Conservation (phyloP, 2,888 invertebrate species). For the Rhingia campestris region DNA sequence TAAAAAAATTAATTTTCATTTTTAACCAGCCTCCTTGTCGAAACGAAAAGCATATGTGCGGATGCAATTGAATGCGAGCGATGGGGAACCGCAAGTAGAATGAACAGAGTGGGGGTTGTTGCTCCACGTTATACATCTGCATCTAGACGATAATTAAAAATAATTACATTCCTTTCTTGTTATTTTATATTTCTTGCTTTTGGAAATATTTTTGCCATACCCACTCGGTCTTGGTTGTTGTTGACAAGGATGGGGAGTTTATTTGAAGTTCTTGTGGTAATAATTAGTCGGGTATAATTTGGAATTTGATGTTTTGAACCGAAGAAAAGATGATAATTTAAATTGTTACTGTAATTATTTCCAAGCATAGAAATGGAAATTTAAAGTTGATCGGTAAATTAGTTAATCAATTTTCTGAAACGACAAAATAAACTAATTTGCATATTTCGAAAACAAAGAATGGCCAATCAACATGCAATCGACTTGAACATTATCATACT, state of each 20-base stretch:
- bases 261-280: conserved; percentile 29
- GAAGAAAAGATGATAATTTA: neutral
- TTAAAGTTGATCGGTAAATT: too few relatives aligned
- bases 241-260: conserved; percentile 8
- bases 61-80: conserved; percentile 8
- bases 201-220: conserved; percentile 35
- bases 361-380: too few relatives aligned
- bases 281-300: conserved; percentile 47
- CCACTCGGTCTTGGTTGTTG: neutral
- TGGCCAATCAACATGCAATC: too few relatives aligned
- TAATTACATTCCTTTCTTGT: conserved; percentile 70
- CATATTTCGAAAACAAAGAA: too few relatives aligned
- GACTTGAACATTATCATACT: too few relatives aligned
- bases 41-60: conserved; percentile 53
- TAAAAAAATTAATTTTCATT: conserved; percentile 36
- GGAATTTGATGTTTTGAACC: conserved; percentile 22
- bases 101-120: neutral
- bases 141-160: conserved; percentile 72
- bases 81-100: neutral
- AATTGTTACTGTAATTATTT: neutral
- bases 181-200: conserved; percentile 66
- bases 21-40: conserved; percentile 30
- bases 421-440: too few relatives aligned
- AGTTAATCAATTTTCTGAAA: too few relatives aligned
- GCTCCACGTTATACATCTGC: conserved; percentile 52